These are phyloP conservation scores for Apomyelois bistriatella DNA, from an alignment of 2,888 invertebrate species.

Conservation along the genomic window DNA sequence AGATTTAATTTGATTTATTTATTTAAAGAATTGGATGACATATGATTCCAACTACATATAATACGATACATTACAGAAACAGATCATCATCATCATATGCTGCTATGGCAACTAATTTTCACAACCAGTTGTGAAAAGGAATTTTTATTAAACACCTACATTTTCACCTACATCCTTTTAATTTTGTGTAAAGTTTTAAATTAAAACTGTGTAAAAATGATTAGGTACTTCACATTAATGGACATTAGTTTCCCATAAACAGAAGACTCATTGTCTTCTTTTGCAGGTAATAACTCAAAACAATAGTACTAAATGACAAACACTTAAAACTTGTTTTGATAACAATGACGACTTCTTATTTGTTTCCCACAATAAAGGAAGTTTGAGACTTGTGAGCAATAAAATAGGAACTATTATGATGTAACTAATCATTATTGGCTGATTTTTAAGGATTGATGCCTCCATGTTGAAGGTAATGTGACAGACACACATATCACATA, in stretches of 20 bases:
- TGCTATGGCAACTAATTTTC: no score
- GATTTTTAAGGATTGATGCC: no score
- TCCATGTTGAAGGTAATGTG: no score
- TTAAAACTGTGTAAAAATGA: background rate
- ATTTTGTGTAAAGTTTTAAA: no score
- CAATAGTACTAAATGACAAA: conserved; percentile 1
- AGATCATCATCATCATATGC: no score
- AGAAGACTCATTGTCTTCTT: background rate
- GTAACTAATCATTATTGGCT: background rate
- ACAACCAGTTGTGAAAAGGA: no score
- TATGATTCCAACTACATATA: no score
- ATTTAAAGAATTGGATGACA: no score
- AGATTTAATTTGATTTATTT: no score
- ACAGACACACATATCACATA: no score
- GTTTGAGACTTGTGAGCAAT: background rate
- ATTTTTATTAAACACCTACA: no score
- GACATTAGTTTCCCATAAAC: background rate
- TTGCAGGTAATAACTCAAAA: background rate
- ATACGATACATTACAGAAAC: no score
- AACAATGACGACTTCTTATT: conserved; percentile 2
- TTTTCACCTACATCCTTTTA: background rate
- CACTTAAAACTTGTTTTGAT: conserved; percentile 1
- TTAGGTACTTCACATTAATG: background rate
- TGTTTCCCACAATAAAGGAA: background rate
- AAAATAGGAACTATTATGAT: background rate